phyloP scores from a whole-genome alignment of 2,888 invertebrate species.

The Caenorhabditis japonica region DNA sequence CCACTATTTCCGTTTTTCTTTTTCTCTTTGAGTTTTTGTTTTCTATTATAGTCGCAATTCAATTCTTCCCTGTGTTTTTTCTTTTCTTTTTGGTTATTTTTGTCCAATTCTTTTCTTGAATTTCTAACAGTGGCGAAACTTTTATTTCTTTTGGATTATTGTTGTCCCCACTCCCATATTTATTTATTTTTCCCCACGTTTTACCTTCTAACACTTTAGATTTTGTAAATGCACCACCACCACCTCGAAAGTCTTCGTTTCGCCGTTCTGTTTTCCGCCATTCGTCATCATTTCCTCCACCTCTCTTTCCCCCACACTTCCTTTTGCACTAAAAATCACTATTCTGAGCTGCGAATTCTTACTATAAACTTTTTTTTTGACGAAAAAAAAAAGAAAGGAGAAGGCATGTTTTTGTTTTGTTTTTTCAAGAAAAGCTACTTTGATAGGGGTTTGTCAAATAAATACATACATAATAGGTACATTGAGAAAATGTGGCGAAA shows the following conservation, averaged over 20 bases:
- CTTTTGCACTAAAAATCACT: too few species aligned
- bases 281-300: constrained; percentile 5
- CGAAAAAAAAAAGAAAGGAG: neutral
- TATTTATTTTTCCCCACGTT: constrained; percentile 28
- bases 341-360: constrained; percentile 3
- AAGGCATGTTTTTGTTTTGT: too few species aligned
- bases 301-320: too few species aligned
- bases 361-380: constrained; percentile 1
- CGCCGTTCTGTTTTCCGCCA: constrained; percentile 2
- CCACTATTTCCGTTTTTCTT: neutral
- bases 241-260: constrained; percentile 10
- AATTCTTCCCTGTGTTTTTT: neutral
- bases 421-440: too few species aligned
- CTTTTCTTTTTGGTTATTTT: constrained; percentile 15
- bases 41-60: constrained; percentile 14
- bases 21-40: neutral
- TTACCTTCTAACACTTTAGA: constrained; percentile 41
- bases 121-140: constrained; percentile 13
- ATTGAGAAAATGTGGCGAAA: neutral
- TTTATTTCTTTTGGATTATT: constrained; percentile 1
- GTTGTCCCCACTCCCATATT: constrained; percentile 6
- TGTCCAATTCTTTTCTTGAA: constrained; percentile 38
- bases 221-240: constrained; percentile 33
- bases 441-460: too few species aligned
- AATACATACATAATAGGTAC: constrained; percentile 24